Base-by-base conservation (phyloP, 2,113 vertebrate genomes). In the Oncorhynchus tshawytscha region DNA sequence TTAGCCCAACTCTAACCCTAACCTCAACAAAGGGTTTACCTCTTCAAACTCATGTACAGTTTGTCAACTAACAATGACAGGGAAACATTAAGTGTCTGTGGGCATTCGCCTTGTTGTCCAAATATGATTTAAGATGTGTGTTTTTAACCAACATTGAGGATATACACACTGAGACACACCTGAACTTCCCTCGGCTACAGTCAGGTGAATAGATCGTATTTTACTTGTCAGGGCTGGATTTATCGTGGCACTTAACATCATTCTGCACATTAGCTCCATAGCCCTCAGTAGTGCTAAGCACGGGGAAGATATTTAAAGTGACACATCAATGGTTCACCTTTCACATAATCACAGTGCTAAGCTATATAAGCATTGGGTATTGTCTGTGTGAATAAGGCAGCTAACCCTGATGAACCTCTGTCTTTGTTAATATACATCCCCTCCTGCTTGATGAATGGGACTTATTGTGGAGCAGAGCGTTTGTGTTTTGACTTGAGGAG, bases 401-500 rank as follows among this genome's bases (percentile, higher is more conserved):
- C 78, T 57, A 70, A 71, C 24, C 71, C 34, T 72, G 25, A 75
- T 68, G 6, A 88, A 86, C 77, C 22, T n/a, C 13, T 74, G 25
- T 69, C 67, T 86, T 83, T 84, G 85, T 86, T 73, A 49, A 81
- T 48, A 24, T 64, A 51, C 79, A 75, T 74, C 75, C 29, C 34
- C 34, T 67, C 59, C 24, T 67, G 66, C 16, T 18, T 77, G 78
- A 84, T 88, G 85, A 81, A 88, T 74, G 34, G 4, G 1, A 72
- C 72, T 27, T 77, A 72, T 31, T 62, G 64, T 75, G 31, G 31
- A 71, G 69, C 60, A 71, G 76, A 81, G 67, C 51, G 65, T 69
- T 84, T 86, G 2, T 86, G 92, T 88, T 89, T 86, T 81, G 84
- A 91, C 86, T 82, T 86, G 90, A 90, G 79, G 54, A 59, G 59